Base-by-base conservation (phyloP, 2,888 invertebrate genomes). In the Hetaerina titia region DNA sequence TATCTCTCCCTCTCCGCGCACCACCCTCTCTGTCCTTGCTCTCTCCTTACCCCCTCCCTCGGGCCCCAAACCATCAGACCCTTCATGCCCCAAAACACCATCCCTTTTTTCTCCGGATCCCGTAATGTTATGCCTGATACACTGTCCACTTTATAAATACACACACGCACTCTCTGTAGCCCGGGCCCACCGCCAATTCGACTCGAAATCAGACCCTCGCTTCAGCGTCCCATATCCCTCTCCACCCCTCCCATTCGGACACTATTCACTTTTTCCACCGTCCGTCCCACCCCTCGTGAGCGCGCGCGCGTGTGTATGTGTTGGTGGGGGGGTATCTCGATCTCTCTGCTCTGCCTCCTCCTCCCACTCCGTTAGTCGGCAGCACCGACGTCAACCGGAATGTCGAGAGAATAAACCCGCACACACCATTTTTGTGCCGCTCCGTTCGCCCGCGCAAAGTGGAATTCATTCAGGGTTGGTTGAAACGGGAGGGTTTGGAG, bases 381-480 rank as follows among this genome's bases (percentile, higher is more conserved):
- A 64, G 64, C 64, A 57, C 9, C 56, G n/a, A 45, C 92, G 92
- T 92, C 92, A 92, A 56, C 64, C 69, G 45, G 92, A 74, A 92
- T 74, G 92, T 92, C 92, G 69, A 92, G 92, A 92, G 92, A 92
- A 92, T 92, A 92, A 92, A 56, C 92, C 92, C 92, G 22, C 92
- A 74, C 57, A 64, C 8, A 15, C 31, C 64, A 64, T 90, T 90
- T 90, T 90, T 90, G 64, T 31, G 63, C 90, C 64, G 13, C 63
- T 25, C 25, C 90, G 45, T 63, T 31, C 25, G 64, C 56, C 69
- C 56, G 56, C 13, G 31, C 92, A 22, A 45, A 69, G 69, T 22
- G 69, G 56, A 45, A 56, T 92, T 69, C 56, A 56, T 92, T 25
- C 17, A 56, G 60, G 25, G 17, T 22, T 45, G 64, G 31, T 19